Evolutionary conservation across 2,797 vertebrate genomes (phyloP).

Genomic region (Sebastes iracundus): DNA sequence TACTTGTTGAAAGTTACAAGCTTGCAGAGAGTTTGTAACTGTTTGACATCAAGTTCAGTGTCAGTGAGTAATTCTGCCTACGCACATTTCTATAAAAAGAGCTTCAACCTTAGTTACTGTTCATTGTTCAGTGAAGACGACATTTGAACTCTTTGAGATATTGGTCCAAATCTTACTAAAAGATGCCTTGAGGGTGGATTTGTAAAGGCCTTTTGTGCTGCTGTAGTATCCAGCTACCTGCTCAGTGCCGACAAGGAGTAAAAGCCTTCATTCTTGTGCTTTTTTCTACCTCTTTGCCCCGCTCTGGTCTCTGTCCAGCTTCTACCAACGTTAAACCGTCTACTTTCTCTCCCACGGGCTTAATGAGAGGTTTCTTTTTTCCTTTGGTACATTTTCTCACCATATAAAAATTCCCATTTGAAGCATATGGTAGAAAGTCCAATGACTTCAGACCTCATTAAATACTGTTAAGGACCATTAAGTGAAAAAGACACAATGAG

Average conservation of each 20-base stretch:
- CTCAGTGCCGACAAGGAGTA: conserved; percentile 8
- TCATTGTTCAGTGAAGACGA: conserved; percentile 16
- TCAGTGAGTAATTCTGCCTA: not conserved
- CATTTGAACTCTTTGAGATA: conserved; percentile 28
- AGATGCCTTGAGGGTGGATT: conserved; percentile 30
- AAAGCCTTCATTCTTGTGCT: conserved; percentile 51
- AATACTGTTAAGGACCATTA: conserved; percentile 31
- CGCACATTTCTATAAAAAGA: not conserved
- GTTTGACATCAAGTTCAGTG: not conserved
- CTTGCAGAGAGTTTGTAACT: not conserved
- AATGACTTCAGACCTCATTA: conserved; percentile 47
- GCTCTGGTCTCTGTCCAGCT: conserved; percentile 43
- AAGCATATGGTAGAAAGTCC: conserved; percentile 36
- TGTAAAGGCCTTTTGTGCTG: conserved; percentile 55
- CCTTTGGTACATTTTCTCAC: conserved; percentile 31
- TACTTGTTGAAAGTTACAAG: not conserved
- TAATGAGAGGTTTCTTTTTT: conserved; percentile 39
- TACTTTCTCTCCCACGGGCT: conserved; percentile 36
- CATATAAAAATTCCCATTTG: conserved; percentile 52
- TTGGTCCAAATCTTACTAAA: conserved; percentile 28
- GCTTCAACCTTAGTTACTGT: not conserved
- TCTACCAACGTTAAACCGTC: conserved; percentile 38
- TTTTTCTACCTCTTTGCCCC: conserved; percentile 18
- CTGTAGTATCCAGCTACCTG: conserved; percentile 48
- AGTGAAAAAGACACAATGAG: conserved; percentile 13